Percentiles rank a stretch among this genome's conserved stretches.
These are phyloP conservation scores for Dasyurus viverrinus DNA, from an alignment of 2,113 vertebrate genomes.

Conservation along the genomic window DNA sequence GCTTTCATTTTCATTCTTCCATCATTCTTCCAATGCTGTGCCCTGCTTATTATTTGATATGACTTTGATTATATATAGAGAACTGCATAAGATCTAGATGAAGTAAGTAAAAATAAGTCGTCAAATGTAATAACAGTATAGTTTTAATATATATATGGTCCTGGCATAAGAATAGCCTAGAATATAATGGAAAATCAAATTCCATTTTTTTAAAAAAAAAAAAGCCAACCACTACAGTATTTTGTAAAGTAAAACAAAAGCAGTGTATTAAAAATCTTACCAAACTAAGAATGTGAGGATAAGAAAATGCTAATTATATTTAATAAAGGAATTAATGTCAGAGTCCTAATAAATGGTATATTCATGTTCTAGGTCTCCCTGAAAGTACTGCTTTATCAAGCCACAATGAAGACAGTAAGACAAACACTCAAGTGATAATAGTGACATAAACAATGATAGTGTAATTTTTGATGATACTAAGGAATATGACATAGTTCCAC, in stretches of 20 bases:
- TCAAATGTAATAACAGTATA: background rate
- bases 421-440: rapidly evolving
- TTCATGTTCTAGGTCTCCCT: constrained; percentile 13
- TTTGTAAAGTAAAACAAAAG: too few relatives aligned
- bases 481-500: constrained; percentile 53
- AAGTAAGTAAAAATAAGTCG: background rate
- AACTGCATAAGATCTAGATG: background rate
- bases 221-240: background rate
- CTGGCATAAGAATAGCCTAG: background rate
- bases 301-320: background rate
- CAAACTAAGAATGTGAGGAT: too few relatives aligned
- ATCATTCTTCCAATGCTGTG: background rate
- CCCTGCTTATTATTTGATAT: background rate
- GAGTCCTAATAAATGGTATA: background rate
- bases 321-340: background rate
- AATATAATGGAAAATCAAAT: background rate
- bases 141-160: background rate
- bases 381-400: background rate
- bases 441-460: background rate
- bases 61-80: background rate
- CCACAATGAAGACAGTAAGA: background rate
- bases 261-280: too few relatives aligned
- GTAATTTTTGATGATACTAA: constrained; percentile 47
- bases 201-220: background rate
- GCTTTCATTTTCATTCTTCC: background rate